Percentiles rank a stretch among this genome's conserved stretches.
These are phyloP conservation scores for Plectus sambesii DNA, from an alignment of 1,140 invertebrate species.

Conservation along the genomic window DNA sequence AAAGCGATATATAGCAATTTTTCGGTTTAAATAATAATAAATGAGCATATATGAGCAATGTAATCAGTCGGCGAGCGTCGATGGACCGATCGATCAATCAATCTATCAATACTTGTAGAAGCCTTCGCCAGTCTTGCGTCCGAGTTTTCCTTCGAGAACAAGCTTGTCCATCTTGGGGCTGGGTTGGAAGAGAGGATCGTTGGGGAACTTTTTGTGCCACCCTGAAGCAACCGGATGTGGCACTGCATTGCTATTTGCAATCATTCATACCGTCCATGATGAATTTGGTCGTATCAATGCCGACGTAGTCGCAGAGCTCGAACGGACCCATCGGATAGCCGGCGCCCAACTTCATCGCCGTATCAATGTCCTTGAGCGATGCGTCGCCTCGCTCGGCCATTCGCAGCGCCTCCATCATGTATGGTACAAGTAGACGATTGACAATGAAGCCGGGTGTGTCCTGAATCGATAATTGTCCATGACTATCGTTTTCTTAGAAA, in stretches of 20 bases:
- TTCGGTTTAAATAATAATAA: too few relatives aligned
- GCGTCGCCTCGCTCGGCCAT: constrained; percentile 62
- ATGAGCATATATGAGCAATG: too few relatives aligned
- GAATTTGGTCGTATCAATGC: constrained; percentile 52
- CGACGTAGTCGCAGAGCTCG: constrained; percentile 51
- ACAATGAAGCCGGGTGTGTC: constrained; percentile 76
- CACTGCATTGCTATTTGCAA: not conserved
- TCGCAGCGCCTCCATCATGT: constrained; percentile 61
- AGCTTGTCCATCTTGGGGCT: constrained; percentile 59
- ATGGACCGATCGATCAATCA: too few relatives aligned
- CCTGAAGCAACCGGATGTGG: constrained; percentile 48
- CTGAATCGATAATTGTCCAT: constrained; percentile 43
- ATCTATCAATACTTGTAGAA: constrained; percentile 61
- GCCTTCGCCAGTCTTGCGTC: constrained; percentile 70
- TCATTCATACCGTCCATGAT: constrained; percentile 51
- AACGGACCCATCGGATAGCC: constrained; percentile 53
- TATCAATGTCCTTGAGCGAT: constrained; percentile 48
- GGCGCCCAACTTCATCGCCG: constrained; percentile 51
- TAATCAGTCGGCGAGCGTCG: too few relatives aligned
- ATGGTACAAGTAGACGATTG: constrained; percentile 65
- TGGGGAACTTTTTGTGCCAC: constrained; percentile 65
- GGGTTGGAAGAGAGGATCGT: constrained; percentile 62
- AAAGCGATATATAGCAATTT: too few relatives aligned
- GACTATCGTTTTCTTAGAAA: constrained; percentile 14
- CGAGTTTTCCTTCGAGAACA: constrained; percentile 67